Conservation (phyloP, 1,140 invertebrate species). For the Sitophilus oryzae region DNA sequence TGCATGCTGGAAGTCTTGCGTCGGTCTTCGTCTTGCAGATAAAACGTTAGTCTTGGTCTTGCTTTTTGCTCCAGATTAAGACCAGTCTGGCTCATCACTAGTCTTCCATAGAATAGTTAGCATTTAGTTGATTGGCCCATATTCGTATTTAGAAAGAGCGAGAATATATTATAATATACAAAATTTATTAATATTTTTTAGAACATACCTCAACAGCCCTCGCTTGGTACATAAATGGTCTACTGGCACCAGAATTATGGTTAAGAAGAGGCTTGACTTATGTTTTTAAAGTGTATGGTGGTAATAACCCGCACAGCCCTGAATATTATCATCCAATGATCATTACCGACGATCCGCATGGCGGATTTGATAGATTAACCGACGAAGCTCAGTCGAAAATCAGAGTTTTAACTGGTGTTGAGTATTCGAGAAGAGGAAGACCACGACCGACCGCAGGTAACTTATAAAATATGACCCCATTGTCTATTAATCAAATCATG, state of each 20-base stretch:
- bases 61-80: too few relatives aligned
- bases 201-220: conserved; percentile 54
- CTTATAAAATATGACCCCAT: background rate
- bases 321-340: conserved; percentile 88
- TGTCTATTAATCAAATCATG: background rate
- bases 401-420: conserved; percentile 78
- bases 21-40: too few relatives aligned
- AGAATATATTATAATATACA: too few relatives aligned
- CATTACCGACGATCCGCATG: conserved; percentile 79
- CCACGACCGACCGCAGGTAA: conserved; percentile 67
- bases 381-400: conserved; percentile 66
- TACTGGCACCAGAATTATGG: conserved; percentile 79
- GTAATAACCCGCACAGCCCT: conserved; percentile 83
- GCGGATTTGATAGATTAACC: conserved; percentile 69
- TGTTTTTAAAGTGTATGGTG: conserved; percentile 74
- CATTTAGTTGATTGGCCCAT: too few relatives aligned
- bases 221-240: conserved; percentile 84
- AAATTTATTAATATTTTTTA: too few relatives aligned
- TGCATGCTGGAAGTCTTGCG: too few relatives aligned
- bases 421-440: conserved; percentile 72
- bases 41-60: too few relatives aligned
- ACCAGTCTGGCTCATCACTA: too few relatives aligned
- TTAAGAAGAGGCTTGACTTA: conserved; percentile 80
- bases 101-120: too few relatives aligned
- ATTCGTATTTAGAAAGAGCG: too few relatives aligned